Conservation (phyloP, 2,797 vertebrate genomes). For the Chelon labrosus region DNA sequence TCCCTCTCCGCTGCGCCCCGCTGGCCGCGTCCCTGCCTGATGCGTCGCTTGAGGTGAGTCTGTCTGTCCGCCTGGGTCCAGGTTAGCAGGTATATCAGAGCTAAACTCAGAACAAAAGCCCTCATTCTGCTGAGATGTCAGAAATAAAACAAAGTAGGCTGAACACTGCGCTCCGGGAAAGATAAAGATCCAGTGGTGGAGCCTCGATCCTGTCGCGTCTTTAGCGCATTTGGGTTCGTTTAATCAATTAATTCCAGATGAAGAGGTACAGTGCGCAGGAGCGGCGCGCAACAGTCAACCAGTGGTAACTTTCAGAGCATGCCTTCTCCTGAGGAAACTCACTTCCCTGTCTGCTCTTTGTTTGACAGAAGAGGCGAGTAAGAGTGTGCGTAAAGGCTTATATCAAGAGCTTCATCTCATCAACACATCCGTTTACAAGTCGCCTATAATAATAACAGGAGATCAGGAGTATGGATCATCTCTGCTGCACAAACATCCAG, state of each 20-base stretch:
- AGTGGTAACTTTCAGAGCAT: constrained; percentile 47
- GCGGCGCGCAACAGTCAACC: constrained; percentile 13
- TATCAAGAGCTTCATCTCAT: constrained; percentile 52
- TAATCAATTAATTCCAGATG: constrained; percentile 55
- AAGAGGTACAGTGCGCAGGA: constrained; percentile 15
- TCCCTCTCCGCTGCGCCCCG: constrained; percentile 55
- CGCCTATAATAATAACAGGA: neutral
- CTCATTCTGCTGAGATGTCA: constrained; percentile 81
- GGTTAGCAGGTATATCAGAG: constrained; percentile 82
- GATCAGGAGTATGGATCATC: neutral
- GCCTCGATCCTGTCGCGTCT: constrained; percentile 43
- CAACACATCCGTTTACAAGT: constrained; percentile 28
- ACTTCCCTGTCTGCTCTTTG: constrained; percentile 8
- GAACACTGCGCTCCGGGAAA: constrained; percentile 28
- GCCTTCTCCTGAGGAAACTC: constrained; percentile 14
- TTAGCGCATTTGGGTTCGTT: constrained; percentile 56
- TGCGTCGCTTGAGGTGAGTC: constrained; percentile 65
- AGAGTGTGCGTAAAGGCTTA: constrained; percentile 37
- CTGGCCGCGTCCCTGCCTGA: constrained; percentile 57
- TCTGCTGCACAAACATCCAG: constrained; percentile 16
- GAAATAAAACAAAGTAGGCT: constrained; percentile 6
- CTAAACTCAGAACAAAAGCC: constrained; percentile 77
- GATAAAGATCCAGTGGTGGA: constrained; percentile 51
- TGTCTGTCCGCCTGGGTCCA: constrained; percentile 84
- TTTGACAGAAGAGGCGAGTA: neutral